Evolutionary conservation across 2,888 invertebrate genomes (phyloP).

Genomic region (Tachystola acroxantha): DNA sequence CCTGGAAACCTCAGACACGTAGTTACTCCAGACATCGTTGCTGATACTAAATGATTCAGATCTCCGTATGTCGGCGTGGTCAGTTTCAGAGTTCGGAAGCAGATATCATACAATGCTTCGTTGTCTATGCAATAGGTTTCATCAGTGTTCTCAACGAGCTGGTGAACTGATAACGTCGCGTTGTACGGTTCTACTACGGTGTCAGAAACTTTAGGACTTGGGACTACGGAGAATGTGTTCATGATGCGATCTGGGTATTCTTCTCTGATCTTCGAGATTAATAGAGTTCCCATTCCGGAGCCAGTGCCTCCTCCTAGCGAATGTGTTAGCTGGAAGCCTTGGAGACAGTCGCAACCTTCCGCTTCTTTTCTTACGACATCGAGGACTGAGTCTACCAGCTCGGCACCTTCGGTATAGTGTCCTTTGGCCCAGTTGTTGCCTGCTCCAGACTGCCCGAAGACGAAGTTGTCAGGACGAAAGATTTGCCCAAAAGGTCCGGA

Average conservation of each 20-base stretch:
- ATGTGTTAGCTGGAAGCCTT: slow-evolving; percentile 81
- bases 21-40: slow-evolving; percentile 67
- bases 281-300: slow-evolving; percentile 84
- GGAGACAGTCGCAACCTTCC: slow-evolving; percentile 83
- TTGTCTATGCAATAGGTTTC: slow-evolving; percentile 85
- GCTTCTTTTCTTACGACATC: slow-evolving; percentile 79
- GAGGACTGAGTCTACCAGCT: slow-evolving; percentile 78
- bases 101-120: slow-evolving; percentile 87
- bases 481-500: slow-evolving; percentile 83
- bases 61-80: slow-evolving; percentile 89
- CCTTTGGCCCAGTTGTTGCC: slow-evolving; percentile 81
- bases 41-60: slow-evolving; percentile 77
- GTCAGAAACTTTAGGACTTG: slow-evolving; percentile 86
- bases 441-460: slow-evolving; percentile 80
- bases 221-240: slow-evolving; percentile 84
- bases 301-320: slow-evolving; percentile 88
- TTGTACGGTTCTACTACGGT: slow-evolving; percentile 83
- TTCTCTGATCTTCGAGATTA: slow-evolving; percentile 84
- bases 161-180: slow-evolving; percentile 81
- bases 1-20: slow-evolving; percentile 64
- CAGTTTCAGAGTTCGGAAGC: slow-evolving; percentile 85
- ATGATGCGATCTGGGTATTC: slow-evolving; percentile 87
- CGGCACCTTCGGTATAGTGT: slow-evolving; percentile 84
- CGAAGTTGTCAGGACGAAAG: slow-evolving; percentile 86
- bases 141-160: slow-evolving; percentile 84